phyloP scores from a whole-genome alignment of 1,140 invertebrate species.

The Arion vulgaris region DNA sequence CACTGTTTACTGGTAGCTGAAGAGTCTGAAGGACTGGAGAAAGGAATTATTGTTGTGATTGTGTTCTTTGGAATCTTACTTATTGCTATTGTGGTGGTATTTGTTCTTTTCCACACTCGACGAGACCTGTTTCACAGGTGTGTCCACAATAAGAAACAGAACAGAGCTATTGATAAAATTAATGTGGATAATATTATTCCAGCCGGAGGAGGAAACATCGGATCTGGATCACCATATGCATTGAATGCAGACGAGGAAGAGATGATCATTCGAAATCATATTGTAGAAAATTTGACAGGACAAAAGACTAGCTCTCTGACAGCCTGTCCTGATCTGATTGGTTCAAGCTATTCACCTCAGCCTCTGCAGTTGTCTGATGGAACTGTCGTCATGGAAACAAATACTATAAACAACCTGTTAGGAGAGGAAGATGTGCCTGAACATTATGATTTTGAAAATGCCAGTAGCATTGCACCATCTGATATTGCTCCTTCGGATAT shows the following conservation, averaged over 20 bases:
- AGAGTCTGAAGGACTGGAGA: slow-evolving; percentile 55
- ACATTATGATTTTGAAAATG: slow-evolving; percentile 97
- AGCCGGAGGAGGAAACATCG: slow-evolving; percentile 26
- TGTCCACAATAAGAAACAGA: slow-evolving; percentile 40
- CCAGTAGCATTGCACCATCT: slow-evolving; percentile 95
- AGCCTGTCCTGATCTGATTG: slow-evolving; percentile 89
- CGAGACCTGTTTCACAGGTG: slow-evolving; percentile 70
- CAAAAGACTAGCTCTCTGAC: slow-evolving; percentile 46
- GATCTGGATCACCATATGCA: slow-evolving; percentile 68
- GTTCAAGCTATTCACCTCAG: slow-evolving; percentile 83
- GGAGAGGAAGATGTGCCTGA: slow-evolving; percentile 85
- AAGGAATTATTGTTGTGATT: slow-evolving; percentile 64
- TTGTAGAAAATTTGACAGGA: slow-evolving; percentile 76
- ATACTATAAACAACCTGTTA: slow-evolving; percentile 10
- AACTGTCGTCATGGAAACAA: slow-evolving; percentile 66
- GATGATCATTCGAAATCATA: slow-evolving; percentile 68
- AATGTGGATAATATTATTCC: slow-evolving; percentile 34
- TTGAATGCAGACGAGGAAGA: slow-evolving; percentile 65
- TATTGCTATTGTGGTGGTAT: slow-evolving; percentile 87
- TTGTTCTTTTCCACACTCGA: slow-evolving; percentile 89
- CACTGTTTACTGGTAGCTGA: slow-evolving; percentile 76
- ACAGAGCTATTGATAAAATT: slow-evolving; percentile 33
- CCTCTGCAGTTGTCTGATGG: slow-evolving; percentile 67
- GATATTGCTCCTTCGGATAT: slow-evolving; percentile 89
- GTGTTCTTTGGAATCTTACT: slow-evolving; percentile 64